Evolutionary conservation across 2,888 invertebrate species (phyloP).

Genomic region (Agonum fuliginosum): DNA sequence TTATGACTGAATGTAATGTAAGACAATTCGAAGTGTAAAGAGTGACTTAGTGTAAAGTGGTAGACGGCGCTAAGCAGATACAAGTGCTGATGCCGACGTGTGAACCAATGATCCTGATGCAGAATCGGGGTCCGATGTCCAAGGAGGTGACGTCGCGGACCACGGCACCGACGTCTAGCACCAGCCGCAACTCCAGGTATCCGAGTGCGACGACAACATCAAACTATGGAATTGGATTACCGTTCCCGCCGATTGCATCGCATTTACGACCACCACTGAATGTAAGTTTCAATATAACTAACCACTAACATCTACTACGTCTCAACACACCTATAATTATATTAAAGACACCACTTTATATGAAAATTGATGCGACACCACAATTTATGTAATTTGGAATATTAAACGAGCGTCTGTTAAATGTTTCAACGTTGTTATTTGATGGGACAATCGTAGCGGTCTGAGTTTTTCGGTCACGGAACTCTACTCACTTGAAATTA

Average conservation of each 20-base stretch:
- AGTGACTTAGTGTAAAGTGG: not conserved
- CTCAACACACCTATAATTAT: conserved; percentile 50
- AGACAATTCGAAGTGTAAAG: not conserved
- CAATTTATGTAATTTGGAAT: conserved; percentile 57
- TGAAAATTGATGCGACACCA: conserved; percentile 56
- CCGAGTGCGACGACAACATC: conserved; percentile 17
- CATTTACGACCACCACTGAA: conserved; percentile 61
- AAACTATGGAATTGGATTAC: conserved; percentile 28
- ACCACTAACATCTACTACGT: not conserved
- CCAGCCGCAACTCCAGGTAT: conserved; percentile 11
- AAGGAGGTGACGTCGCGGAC: conserved; percentile 48
- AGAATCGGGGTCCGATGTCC: conserved; percentile 52
- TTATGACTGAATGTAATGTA: conserved; percentile 16
- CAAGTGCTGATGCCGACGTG: conserved; percentile 55
- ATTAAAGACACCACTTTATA: conserved; percentile 58
- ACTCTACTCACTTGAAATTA: conserved; percentile 55
- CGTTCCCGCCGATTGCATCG: conserved; percentile 46
- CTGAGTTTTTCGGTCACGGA: conserved; percentile 52
- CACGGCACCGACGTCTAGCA: conserved; percentile 12
- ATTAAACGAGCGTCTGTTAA: conserved; percentile 57
- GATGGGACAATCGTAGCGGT: conserved; percentile 53
- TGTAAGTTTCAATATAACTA: conserved; percentile 63
- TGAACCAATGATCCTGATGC: conserved; percentile 58
- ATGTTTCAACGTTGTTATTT: conserved; percentile 58
- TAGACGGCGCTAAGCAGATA: too few species aligned